Base-by-base conservation (phyloP, 1,140 invertebrate genomes). In the Drosophila sp. region DNA sequence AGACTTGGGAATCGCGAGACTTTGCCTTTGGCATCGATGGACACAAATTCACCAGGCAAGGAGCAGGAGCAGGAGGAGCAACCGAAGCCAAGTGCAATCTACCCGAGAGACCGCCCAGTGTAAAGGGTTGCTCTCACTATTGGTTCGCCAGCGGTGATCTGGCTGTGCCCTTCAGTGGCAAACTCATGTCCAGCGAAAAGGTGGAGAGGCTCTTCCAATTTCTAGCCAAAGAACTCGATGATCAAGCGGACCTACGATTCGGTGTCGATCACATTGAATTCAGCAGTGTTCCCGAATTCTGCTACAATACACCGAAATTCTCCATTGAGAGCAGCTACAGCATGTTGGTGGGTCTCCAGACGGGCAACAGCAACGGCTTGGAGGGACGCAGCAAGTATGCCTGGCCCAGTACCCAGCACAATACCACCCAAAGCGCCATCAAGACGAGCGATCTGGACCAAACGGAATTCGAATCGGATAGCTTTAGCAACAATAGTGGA, bases 301-400 rank as follows among this genome's bases (percentile, higher is more conserved):
- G 75, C 73, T 55, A 62, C 11, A 74, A 62, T 1, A 58, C 72
- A 25, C 72, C 80, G n/a, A 91, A 86, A 64, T 90, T 86, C 54
- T 91, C 90, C 33, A 90, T 91, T 17, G 90, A 91, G 57, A 91
- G 90, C 44, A 89, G 66, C 67, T 91, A 91, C 76, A 90, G 90
- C 79, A 90, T 91, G 79, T 60, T 91, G 55, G 86, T 91, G 23
- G 90, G 90, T 5, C 60, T 91, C 33, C 90, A 91, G 70, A 73
- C 87, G 1, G 87, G 90, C 8, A 65, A 56, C n/a, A 90, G 77
- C 56, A 91, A 89, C 35, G 90, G 86, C 0, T 35, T 91, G 54
- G 90, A 91, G 57, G 90, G 90, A 8, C 90, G 90, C 75, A 86
- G 76, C 69, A 91, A 90, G 41, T 75, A 77, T 54, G 82, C 90